Conservation (phyloP, 2,888 invertebrate genomes). For the Bibio marci region DNA sequence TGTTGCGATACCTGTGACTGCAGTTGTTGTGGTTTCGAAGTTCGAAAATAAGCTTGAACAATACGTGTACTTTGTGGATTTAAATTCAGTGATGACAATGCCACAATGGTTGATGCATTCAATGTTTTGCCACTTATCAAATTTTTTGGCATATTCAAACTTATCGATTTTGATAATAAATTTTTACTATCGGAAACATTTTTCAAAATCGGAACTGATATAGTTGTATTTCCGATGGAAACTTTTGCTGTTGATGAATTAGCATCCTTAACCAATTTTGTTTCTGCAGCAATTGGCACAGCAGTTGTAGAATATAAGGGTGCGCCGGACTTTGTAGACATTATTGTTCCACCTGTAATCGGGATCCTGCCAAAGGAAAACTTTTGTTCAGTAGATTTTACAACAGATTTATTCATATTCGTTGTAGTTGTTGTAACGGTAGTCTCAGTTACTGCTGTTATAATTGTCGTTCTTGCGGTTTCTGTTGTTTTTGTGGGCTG, state of each 20-base stretch:
- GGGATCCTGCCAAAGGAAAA: neutral
- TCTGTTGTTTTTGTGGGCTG: neutral
- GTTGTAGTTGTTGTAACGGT: neutral
- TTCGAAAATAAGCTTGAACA: slow-evolving; percentile 18
- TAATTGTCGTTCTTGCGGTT: no score
- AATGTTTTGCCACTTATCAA: slow-evolving; percentile 22
- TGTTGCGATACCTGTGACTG: slow-evolving; percentile 20
- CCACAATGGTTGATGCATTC: slow-evolving; percentile 23
- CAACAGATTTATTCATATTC: neutral
- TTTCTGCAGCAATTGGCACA: slow-evolving; percentile 28
- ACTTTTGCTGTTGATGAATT: slow-evolving; percentile 38
- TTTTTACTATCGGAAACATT: slow-evolving; percentile 12
- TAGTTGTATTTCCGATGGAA: slow-evolving; percentile 28
- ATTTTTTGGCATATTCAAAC: slow-evolving; percentile 19
- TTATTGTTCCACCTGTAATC: slow-evolving; percentile 7
- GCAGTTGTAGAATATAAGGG: slow-evolving; percentile 18
- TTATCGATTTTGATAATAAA: slow-evolving; percentile 17
- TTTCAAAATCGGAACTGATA: slow-evolving; percentile 28
- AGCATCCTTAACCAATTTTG: slow-evolving; percentile 35
- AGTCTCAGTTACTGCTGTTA: neutral
- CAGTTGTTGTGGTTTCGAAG: neutral
- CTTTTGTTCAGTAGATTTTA: neutral
- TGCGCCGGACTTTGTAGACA: slow-evolving; percentile 3
- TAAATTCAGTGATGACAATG: slow-evolving; percentile 24
- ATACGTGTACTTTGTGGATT: slow-evolving; percentile 27